phyloP scores from a whole-genome alignment of 2,113 vertebrate genomes.

The Ictidomys tridecemlineatus region DNA sequence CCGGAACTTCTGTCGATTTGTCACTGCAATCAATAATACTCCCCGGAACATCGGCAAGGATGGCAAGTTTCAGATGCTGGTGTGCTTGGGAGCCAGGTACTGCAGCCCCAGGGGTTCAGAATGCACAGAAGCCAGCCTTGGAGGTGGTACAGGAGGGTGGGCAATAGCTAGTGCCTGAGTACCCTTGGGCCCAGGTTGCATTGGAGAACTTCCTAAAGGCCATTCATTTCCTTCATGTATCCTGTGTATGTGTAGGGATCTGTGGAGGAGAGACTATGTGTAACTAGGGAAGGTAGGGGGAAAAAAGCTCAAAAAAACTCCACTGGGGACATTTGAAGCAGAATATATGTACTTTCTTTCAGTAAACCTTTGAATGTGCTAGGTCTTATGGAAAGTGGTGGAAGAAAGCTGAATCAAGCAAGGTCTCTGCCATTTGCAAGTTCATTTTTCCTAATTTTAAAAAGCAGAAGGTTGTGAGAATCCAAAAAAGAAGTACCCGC shows the following conservation, averaged over 20 bases:
- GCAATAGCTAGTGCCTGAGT: background rate
- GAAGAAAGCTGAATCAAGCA: constrained; percentile 43
- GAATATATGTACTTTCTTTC: constrained; percentile 2
- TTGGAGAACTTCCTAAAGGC: background rate
- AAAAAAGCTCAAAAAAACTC: background rate
- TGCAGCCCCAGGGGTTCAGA: background rate
- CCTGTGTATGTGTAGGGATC: background rate
- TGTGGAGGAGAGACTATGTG: background rate
- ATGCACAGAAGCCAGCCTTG: background rate
- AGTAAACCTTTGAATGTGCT: background rate
- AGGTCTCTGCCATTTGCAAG: background rate
- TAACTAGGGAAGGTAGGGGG: background rate
- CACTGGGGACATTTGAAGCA: background rate
- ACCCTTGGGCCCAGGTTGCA: background rate
- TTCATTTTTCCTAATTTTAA: constrained; percentile 29
- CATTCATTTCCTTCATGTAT: background rate
- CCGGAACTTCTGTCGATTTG: constrained; percentile 96
- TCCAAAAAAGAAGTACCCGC: background rate
- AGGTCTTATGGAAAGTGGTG: background rate
- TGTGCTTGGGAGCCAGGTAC: constrained; percentile 98
- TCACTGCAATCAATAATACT: constrained; percentile 96
- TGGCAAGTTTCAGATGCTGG: constrained; percentile 99
- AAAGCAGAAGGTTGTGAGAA: constrained; percentile 4
- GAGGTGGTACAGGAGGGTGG: background rate
- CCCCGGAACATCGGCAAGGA: constrained; percentile 98